These are phyloP conservation scores for Archegozetes longisetosus DNA, from an alignment of 1,140 invertebrate species.

Conservation along the genomic window DNA sequence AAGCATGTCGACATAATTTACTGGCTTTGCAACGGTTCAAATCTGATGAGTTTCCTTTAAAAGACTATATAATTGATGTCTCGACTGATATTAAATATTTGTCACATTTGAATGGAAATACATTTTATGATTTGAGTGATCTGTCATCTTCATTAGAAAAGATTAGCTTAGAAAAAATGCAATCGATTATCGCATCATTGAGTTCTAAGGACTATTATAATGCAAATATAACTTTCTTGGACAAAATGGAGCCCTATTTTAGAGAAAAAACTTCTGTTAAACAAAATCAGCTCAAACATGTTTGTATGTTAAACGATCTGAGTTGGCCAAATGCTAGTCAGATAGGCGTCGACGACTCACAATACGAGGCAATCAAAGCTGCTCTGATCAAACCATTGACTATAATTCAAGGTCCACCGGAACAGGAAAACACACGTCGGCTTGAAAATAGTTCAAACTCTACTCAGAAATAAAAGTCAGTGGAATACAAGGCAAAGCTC, in stretches of 20 bases:
- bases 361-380: conserved; percentile 30
- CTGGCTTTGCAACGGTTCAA: conserved; percentile 26
- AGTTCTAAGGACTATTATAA: no score
- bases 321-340: not conserved
- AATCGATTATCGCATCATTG: not conserved
- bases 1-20: conserved; percentile 32
- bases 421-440: conserved; percentile 60
- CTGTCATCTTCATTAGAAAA: no score
- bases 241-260: no score
- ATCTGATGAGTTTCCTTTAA: conserved; percentile 23
- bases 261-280: no score
- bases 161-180: no score
- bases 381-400: conserved; percentile 36
- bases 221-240: no score
- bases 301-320: not conserved
- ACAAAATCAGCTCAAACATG: no score
- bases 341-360: conserved; percentile 26
- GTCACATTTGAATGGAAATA: not conserved
- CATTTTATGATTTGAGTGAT: not conserved
- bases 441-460: conserved; percentile 27
- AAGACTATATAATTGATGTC: conserved; percentile 6
- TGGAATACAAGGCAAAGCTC: conserved; percentile 19
- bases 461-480: conserved; percentile 25
- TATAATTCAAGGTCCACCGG: conserved; percentile 58
- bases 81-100: not conserved